Evolutionary conservation across 2,797 vertebrate species (phyloP), one percentile per base, ranked within the genome.

Genomic region (Falco novaeseelandiae): DNA sequence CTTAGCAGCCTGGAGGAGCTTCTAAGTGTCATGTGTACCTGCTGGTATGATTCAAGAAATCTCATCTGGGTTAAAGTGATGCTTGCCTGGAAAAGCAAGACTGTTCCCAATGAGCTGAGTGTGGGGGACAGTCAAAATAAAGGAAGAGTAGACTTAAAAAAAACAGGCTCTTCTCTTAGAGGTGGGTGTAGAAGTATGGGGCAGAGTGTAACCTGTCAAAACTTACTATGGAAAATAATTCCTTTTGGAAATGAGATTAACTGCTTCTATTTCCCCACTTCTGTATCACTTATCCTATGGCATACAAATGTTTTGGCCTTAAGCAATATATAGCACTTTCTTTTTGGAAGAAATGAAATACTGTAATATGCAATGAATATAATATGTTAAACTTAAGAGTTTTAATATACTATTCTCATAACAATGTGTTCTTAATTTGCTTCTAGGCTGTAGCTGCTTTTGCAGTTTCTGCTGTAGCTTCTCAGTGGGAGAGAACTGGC

Each of bases 401-500:
- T 96, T 71, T 65, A 67, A 40, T 72, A 32, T 57, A 25, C 38
- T 73, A 1, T 79, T 78, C 59, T 81, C 25, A 30, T 73, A 74
- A 54, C 19, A 73, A 9, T 20, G 7, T 90, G 71, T 69, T 84
- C 23, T 89, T 73, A 40, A 95, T 36, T 93, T 86, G 15, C 61
- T 94, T 91, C 40, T 92, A 99, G 99, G 98, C 98, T 42, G 99
- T 99, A 63, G 99, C 99, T 93, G 99, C 99, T 88, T 99, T 99
- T 94, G 99, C 99, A 12, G 99, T 99, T 89, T 99, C 99, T 55
- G 99, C 99, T 27, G 99, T 99, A 87, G 99, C 99, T 14, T 99
- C 99, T 93, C 99, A 99, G 98, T 99, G 99, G 99, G 99, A 99
- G 95, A 98, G 99, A 98, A 99, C 99, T 96, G 99, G 99, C 98